Evolutionary conservation across 2,888 invertebrate genomes (phyloP).

Genomic region (Timandra comae): DNA sequence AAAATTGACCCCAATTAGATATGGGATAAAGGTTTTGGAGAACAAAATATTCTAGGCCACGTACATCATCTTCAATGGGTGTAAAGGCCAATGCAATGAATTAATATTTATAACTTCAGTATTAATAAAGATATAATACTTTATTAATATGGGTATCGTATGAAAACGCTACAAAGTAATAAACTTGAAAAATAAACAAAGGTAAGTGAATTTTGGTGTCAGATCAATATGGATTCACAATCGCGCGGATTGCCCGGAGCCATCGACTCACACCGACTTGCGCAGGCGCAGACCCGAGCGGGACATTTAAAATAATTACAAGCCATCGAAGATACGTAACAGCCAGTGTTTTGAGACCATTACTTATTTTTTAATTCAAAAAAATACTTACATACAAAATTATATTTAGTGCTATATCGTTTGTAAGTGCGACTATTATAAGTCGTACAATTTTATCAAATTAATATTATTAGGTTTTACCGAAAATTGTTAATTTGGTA

Average conservation of each 20-base stretch:
- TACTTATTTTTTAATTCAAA: slow-evolving; percentile 74
- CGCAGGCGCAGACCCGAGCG: slow-evolving; percentile 47
- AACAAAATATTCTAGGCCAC: too few species aligned
- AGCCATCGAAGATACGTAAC: slow-evolving; percentile 72
- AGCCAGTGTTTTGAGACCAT: slow-evolving; percentile 75
- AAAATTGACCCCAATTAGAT: too few species aligned
- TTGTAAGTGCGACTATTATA: slow-evolving; percentile 56
- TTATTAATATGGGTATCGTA: slow-evolving; percentile 1
- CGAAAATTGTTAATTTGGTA: slow-evolving; percentile 30
- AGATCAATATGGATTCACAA: slow-evolving; percentile 68
- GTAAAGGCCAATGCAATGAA: too few species aligned
- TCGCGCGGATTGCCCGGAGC: slow-evolving; percentile 60
- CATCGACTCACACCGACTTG: slow-evolving; percentile 31
- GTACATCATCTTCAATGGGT: too few species aligned
- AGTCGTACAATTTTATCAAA: slow-evolving; percentile 43
- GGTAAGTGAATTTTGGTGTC: slow-evolving; percentile 25
- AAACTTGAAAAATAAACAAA: slow-evolving; percentile 18
- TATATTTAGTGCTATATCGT: slow-evolving; percentile 55
- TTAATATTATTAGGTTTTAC: slow-evolving; percentile 31
- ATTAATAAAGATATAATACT: too few species aligned
- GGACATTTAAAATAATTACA: slow-evolving; percentile 79
- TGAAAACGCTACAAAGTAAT: slow-evolving; percentile 8
- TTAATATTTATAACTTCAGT: too few species aligned
- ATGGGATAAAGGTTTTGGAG: too few species aligned
- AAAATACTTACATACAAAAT: slow-evolving; percentile 64